Base-by-base conservation (phyloP, 2,797 vertebrate genomes). In the Podarcis siculus region DNA sequence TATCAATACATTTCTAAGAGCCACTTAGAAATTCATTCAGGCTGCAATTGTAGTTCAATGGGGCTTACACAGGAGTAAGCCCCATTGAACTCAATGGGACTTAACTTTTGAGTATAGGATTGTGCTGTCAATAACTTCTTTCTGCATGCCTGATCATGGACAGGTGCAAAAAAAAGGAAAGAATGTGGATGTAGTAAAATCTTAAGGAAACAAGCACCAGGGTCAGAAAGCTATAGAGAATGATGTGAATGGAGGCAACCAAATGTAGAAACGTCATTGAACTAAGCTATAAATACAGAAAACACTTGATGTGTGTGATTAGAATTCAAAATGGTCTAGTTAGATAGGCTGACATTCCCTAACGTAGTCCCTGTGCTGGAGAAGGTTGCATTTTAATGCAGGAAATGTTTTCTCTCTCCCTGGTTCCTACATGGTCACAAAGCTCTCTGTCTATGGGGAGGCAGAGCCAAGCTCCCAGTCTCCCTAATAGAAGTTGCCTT, bases 401-500 rank as follows among this genome's bases (percentile, higher is more conserved):
- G 97, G 95, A 96, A 97, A 95, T 97, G 96, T 96, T 97, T 95
- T 94, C 89, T 92, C 86, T 94, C 90, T 85, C 91, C 95, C 93
- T 94, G 93, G 92, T 94, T 94, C 95, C 91, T 94, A 90, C 95
- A 94, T 92, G 45, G 66, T 96, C 96, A 97, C 97, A 97, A 97
- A 97, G 97, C 95, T 96, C 95, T 94, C 94, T 96, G 97, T 97
- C 96, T 97, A 93, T 95, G 85, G 90, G 69, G 93, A 95, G 92
- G 95, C 95, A 96, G 94, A 91, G 97, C 96, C 96, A 96, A 96
- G 96, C 96, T 95, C 85, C 90, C 92, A 95, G 94, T 96, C 96
- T 95, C 96, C 95, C 95, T 93, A 95, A 97, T 96, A 97, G 96
- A 97, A 97, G 96, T 96, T 94, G 96, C 92, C 95, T 97, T 97